These are phyloP conservation scores for Eutrigla gurnardus DNA, from an alignment of 2,797 vertebrate species.

Conservation along the genomic window DNA sequence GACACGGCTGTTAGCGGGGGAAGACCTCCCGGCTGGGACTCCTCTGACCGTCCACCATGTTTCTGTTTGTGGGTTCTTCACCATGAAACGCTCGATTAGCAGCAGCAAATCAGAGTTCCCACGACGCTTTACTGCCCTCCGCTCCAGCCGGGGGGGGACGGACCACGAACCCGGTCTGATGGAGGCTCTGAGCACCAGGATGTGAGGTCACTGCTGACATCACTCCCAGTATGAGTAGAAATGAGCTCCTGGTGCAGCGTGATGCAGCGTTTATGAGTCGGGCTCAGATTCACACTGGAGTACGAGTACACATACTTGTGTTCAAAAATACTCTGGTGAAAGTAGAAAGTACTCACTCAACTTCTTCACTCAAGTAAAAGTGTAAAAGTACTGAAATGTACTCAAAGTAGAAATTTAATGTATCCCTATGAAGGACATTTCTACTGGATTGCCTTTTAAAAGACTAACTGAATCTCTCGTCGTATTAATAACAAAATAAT, in stretches of 20 bases:
- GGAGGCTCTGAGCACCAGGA: slow-evolving; percentile 68
- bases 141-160: slow-evolving; percentile 50
- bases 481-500: too few species aligned
- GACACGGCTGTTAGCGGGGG: slow-evolving; percentile 92
- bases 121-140: slow-evolving; percentile 63
- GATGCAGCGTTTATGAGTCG: neutral
- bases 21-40: slow-evolving; percentile 76
- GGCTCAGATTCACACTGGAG: neutral
- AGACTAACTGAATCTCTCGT: too few species aligned
- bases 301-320: too few species aligned
- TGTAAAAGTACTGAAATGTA: too few species aligned
- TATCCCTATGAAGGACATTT: too few species aligned
- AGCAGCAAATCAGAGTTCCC: slow-evolving; percentile 55
- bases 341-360: too few species aligned
- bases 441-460: too few species aligned
- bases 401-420: too few species aligned
- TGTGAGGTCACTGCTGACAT: slow-evolving; percentile 70
- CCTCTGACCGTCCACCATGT: too few species aligned
- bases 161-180: slow-evolving; percentile 57
- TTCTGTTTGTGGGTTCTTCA: too few species aligned
- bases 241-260: slow-evolving; percentile 10
- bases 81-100: slow-evolving; percentile 20
- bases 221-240: slow-evolving; percentile 42
- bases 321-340: too few species aligned
- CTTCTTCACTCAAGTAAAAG: too few species aligned